These are phyloP conservation scores for Dromococcyx pavoninus DNA, from an alignment of 2,797 vertebrate species.

Conservation along the genomic window DNA sequence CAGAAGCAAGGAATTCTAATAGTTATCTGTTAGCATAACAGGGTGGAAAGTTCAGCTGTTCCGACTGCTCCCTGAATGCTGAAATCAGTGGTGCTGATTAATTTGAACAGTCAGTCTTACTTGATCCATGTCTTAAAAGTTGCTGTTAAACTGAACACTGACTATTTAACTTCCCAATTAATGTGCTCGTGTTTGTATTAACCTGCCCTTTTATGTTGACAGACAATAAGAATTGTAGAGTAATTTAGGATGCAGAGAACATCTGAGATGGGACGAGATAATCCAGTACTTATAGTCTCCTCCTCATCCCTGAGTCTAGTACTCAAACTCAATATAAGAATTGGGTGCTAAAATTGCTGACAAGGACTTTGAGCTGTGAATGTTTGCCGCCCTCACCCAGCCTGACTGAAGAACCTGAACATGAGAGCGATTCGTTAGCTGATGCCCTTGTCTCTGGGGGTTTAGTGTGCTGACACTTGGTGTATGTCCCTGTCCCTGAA, in stretches of 20 bases:
- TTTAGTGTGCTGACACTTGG: fast-evolving
- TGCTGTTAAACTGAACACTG: too few species aligned
- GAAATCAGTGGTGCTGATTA: too few species aligned
- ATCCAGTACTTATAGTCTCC: neutral
- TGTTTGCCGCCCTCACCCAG: neutral
- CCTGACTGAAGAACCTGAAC: neutral
- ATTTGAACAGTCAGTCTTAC: too few species aligned
- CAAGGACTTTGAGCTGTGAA: neutral
- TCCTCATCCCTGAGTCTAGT: neutral
- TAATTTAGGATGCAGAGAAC: too few species aligned
- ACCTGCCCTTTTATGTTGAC: too few species aligned
- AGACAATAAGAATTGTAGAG: too few species aligned
- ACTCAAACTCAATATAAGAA: neutral
- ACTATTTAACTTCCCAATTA: too few species aligned
- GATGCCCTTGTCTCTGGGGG: too few species aligned
- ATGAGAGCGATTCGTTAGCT: fast-evolving
- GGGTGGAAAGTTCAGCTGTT: neutral
- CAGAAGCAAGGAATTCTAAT: neutral
- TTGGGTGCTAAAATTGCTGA: neutral
- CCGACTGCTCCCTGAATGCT: too few species aligned
- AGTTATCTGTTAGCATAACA: neutral
- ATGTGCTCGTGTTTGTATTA: too few species aligned
- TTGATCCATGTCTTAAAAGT: too few species aligned
- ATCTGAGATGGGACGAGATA: too few species aligned
- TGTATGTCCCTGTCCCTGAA: fast-evolving